Evolutionary conservation across 2,888 invertebrate species (phyloP), one percentile per base, ranked within the genome.

Genomic region (Dynastes maya): DNA sequence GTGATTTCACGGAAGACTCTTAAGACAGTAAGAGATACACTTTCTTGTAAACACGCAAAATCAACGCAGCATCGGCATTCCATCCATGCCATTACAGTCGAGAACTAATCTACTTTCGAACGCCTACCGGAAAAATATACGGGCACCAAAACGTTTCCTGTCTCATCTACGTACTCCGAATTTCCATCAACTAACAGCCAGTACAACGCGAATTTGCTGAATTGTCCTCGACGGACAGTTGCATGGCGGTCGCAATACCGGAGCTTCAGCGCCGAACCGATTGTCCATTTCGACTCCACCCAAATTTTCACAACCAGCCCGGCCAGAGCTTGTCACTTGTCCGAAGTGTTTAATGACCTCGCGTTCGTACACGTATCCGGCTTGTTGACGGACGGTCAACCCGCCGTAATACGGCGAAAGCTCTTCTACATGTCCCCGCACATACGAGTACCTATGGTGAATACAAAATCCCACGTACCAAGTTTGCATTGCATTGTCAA

Each of bases 311-410:
- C 37, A 55, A 13, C 55, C 71, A 55, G 16, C 58, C 32, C 55
- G 58, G 71, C 16, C 71, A 37, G 71, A 37, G n/a, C 16, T 71
- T 71, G 71, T 55, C 71, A 71, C 71, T 71, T 71, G 55, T 58
- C 71, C 32, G 37, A 37, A 71, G 71, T 71, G 71, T 71, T 53
- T 71, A 71, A 71, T 71, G 71, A 71, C 53, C 71, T 32, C 29
- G 37, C 37, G 55, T 55, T 27, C 45, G 67, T 49, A 68, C 40
- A 68, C 49, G 11, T 3, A 27, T 45, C 45, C 45, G 27, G 40
- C 16, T 16, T 13, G 32, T 63, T 29, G 63, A 63, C 13, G 63
- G 53, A 53, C 63, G 63, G 16, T 1, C 63, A 22, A 63, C 32
- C n/a, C 2, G 16, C 16, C 16, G 6, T 53, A 53, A n/a, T 53